Base-by-base conservation (phyloP, 2,113 vertebrate species). In the Choloepus hoffmanni region DNA sequence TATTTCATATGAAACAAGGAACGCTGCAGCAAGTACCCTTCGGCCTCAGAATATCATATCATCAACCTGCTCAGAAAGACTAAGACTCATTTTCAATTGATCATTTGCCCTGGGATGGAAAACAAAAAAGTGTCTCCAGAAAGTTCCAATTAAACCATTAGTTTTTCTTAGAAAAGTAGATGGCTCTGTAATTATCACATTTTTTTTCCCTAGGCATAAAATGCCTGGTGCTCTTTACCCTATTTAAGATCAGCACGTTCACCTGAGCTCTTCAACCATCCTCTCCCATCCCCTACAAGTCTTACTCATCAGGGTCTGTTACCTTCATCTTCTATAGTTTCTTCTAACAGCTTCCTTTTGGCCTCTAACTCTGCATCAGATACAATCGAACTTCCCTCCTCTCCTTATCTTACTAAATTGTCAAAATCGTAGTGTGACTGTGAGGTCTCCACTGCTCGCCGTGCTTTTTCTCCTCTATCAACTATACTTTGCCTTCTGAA, bases 161-260 rank as follows among this genome's bases (percentile, higher is more conserved):
- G 30, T 40, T 94, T 93, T 48, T 30, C 15, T 83, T 83, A 78
- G 62, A 78, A 77, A 68, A 87, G 68, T 58, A 84, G 68, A 53
- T 30, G 1, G 7, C 43, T 67, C 50, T 90, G 13, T 18, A 55
- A 50, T 30, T 4, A 55, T 76, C 30, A 72, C 30, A 21, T 36
- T 68, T 92, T 85, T 79, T 90, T 30, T 2, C 70, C 81, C 30
- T 48, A 40, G 30, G 40, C 36, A 85, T 40, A 65, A 43, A 68
- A 40, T 2, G 26, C 4, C 0, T 8, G n/a, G 33, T 33, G 18
- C 43, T 73, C 33, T 62, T 26, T 30, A 7, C 6, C 18, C 15
- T 53, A 9, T 13, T 50, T 14, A 23, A 76, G 28, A 91, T 76
- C n/a, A 87, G 48, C 0, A 55, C 53, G 28, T 83, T 68, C 33